phyloP scores from a whole-genome alignment of 2,888 invertebrate species.

The Nyleta sp. region DNA sequence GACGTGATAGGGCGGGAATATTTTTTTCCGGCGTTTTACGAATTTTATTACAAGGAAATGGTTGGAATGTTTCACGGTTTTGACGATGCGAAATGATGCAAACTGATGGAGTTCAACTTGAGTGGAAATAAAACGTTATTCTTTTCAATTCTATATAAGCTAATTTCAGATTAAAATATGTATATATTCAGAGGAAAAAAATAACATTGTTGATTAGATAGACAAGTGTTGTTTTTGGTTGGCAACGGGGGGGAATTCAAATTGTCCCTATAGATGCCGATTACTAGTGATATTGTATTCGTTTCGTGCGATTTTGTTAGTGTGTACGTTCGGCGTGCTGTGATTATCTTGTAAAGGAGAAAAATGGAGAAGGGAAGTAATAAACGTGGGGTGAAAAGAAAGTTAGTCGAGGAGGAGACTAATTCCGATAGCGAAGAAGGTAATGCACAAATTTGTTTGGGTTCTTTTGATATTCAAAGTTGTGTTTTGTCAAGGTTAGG shows the following conservation, averaged over 20 bases:
- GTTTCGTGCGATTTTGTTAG: background rate
- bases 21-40: too few species aligned
- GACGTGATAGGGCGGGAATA: too few species aligned
- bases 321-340: conserved; percentile 6
- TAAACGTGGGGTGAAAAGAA: conserved; percentile 28
- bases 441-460: conserved; percentile 24
- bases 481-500: too few species aligned
- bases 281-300: conserved; percentile 2
- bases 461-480: background rate
- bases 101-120: too few species aligned
- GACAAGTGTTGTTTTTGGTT: conserved; percentile 11
- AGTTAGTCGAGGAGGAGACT: conserved; percentile 9
- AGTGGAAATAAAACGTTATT: too few species aligned
- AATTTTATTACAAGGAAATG: too few species aligned
- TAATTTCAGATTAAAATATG: too few species aligned
- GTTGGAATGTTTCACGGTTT: too few species aligned
- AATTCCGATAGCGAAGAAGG: conserved; percentile 30
- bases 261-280: background rate
- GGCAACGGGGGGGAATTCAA: conserved; percentile 5
- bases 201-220: conserved; percentile 21
- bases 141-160: too few species aligned
- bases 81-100: too few species aligned
- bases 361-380: conserved; percentile 10
- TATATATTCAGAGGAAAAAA: too few species aligned
- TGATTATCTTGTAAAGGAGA: conserved; percentile 14